phyloP scores from a whole-genome alignment of 2,113 vertebrate species.

The Antechinus flavipes region DNA sequence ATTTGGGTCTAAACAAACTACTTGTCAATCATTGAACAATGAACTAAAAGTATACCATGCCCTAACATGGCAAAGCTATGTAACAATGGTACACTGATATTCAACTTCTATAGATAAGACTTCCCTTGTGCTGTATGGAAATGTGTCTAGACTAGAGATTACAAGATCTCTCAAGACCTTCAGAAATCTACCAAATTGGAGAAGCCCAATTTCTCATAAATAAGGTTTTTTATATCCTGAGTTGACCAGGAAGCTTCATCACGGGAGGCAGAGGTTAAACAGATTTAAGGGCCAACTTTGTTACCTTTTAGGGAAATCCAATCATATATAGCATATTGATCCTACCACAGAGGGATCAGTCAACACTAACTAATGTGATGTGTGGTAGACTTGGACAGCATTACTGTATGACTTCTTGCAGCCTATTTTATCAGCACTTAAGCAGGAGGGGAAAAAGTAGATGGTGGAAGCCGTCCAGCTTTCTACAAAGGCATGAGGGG shows the following conservation, averaged over 20 bases:
- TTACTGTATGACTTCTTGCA: not conserved
- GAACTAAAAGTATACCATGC: not conserved
- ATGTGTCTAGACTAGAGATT: not conserved
- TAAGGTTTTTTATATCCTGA: not conserved
- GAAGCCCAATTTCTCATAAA: not conserved
- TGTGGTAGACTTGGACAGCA: not conserved
- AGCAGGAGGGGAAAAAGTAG: not conserved
- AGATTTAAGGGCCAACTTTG: not conserved
- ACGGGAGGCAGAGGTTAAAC: not conserved
- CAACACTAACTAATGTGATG: not conserved
- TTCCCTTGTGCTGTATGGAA: not conserved
- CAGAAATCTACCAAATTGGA: not conserved
- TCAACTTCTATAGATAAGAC: not conserved
- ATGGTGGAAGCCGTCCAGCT: not conserved
- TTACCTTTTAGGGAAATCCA: not conserved
- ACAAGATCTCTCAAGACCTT: not conserved
- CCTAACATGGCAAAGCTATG: not conserved
- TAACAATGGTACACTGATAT: not conserved
- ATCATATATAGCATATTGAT: not conserved
- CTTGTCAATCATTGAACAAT: not conserved
- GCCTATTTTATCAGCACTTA: not conserved
- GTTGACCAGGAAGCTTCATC: not conserved
- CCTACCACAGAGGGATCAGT: not conserved
- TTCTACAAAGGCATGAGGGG: not conserved
- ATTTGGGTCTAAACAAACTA: not conserved